phyloP scores from a whole-genome alignment of 2,888 invertebrate genomes.

The Sericinus montela region DNA sequence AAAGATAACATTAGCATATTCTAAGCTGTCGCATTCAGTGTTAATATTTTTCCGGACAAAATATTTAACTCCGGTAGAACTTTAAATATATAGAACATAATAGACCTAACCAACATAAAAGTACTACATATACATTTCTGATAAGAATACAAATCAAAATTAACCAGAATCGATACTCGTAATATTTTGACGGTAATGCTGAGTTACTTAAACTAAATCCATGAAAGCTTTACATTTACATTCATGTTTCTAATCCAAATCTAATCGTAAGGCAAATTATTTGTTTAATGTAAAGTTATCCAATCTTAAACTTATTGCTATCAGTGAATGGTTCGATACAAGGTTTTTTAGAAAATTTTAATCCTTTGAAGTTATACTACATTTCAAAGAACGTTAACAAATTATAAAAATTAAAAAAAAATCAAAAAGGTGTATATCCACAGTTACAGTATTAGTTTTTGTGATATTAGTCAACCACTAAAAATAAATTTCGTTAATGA shows the following conservation, averaged over 20 bases:
- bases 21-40: no score
- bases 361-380: constrained; percentile 13
- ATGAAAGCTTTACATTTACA: constrained; percentile 17
- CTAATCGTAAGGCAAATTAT: constrained; percentile 17
- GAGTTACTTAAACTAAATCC: constrained; percentile 10
- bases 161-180: neutral
- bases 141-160: neutral
- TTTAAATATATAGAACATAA: no score
- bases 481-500: no score
- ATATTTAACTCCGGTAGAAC: no score
- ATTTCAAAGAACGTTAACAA: constrained; percentile 17
- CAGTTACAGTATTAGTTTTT: no score
- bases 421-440: no score
- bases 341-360: neutral
- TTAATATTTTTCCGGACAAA: no score
- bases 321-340: neutral
- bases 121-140: no score
- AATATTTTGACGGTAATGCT: constrained; percentile 10
- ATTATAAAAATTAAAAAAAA: neutral
- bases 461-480: no score
- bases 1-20: no score
- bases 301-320: neutral
- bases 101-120: no score
- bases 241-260: constrained; percentile 15
- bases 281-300: neutral